Evolutionary conservation across 1,140 invertebrate species (phyloP).

Genomic region (Druon quercuslanigerum): DNA sequence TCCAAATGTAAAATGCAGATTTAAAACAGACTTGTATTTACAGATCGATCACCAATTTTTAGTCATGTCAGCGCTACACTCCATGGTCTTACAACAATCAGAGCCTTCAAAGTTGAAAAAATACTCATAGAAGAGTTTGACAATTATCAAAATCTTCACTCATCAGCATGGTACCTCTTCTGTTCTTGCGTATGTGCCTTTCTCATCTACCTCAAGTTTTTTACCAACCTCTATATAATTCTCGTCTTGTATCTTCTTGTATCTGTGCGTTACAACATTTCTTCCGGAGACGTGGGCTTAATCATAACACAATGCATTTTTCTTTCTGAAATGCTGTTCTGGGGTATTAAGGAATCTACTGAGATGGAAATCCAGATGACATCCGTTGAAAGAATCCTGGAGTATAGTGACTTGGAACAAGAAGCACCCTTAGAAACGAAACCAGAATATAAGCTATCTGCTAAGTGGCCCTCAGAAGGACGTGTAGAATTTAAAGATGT

Average conservation of each 20-base stretch:
- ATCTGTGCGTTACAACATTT: constrained; percentile 49
- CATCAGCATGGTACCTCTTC: constrained; percentile 79
- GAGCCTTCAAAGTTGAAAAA: constrained; percentile 63
- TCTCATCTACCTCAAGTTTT: constrained; percentile 78
- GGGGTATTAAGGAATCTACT: constrained; percentile 86
- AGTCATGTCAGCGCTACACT: no score
- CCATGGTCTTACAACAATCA: no score
- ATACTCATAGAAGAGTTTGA: constrained; percentile 84
- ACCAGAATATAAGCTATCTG: constrained; percentile 64
- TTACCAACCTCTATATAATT: constrained; percentile 80
- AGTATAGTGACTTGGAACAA: constrained; percentile 82
- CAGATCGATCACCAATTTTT: no score
- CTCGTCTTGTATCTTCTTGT: constrained; percentile 56
- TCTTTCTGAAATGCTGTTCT: constrained; percentile 88
- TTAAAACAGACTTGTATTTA: no score
- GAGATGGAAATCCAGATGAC: constrained; percentile 87
- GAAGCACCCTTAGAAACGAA: constrained; percentile 73
- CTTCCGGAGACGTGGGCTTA: constrained; percentile 83
- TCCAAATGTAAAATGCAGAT: constrained; percentile 35
- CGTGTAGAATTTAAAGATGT: constrained; percentile 82
- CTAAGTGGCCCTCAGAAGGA: constrained; percentile 72
- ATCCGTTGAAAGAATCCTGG: constrained; percentile 85
- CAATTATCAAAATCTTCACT: constrained; percentile 79
- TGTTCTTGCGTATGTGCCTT: constrained; percentile 77
- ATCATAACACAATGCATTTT: constrained; percentile 88